A percentile compares a stretch with the other conserved stretches of the same genome.
Evolutionary conservation across 2,888 invertebrate genomes (phyloP).

Genomic region (Volucella inanis): DNA sequence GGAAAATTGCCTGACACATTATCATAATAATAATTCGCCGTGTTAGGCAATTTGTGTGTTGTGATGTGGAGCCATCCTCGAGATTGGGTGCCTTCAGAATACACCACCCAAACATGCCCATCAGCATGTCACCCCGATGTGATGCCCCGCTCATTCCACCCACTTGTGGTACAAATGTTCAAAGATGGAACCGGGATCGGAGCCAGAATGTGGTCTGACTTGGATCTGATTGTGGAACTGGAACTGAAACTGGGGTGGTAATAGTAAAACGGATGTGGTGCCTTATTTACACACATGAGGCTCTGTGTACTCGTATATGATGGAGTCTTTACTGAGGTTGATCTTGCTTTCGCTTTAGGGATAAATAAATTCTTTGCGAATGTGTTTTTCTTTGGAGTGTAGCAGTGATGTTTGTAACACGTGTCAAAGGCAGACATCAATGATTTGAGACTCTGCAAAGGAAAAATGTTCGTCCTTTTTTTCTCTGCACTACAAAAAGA

Average conservation of each 20-base stretch:
- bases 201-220: too few relatives aligned
- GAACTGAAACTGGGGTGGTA: neutral
- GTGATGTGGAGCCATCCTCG: slow-evolving; percentile 14
- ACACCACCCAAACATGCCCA: neutral
- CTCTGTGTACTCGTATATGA: slow-evolving; percentile 1
- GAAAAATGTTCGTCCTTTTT: neutral
- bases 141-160: neutral
- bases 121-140: neutral
- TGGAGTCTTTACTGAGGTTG: slow-evolving; percentile 40
- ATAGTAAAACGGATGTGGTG: slow-evolving; percentile 6
- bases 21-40: slow-evolving; percentile 65
- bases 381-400: slow-evolving; percentile 38
- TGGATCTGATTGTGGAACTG: too few relatives aligned
- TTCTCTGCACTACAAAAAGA: neutral
- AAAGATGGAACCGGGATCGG: too few relatives aligned
- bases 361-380: slow-evolving; percentile 48
- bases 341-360: slow-evolving; percentile 48
- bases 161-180: too few relatives aligned
- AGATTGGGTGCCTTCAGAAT: slow-evolving; percentile 2
- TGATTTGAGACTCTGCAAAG: slow-evolving; percentile 26
- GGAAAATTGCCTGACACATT: slow-evolving; percentile 60
- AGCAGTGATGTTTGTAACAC: slow-evolving; percentile 33
- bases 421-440: slow-evolving; percentile 31
- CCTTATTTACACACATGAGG: slow-evolving; percentile 56
- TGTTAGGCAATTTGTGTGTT: slow-evolving; percentile 46